Percentiles rank a stretch among this genome's conserved stretches.
phyloP scores from a whole-genome alignment of 1,140 invertebrate species.

The Magallana gigas region DNA sequence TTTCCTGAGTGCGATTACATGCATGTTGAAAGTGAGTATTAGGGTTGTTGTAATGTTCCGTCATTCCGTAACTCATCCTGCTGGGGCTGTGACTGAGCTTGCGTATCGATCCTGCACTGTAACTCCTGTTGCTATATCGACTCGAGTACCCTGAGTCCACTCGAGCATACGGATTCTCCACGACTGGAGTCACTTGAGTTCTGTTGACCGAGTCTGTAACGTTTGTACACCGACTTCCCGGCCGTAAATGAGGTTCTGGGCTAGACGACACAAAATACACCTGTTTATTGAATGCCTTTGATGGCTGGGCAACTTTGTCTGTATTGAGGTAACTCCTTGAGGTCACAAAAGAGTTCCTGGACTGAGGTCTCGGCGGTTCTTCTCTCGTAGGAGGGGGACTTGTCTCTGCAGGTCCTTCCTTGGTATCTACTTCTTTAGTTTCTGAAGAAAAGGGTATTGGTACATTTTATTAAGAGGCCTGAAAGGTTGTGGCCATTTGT shows the following conservation, averaged over 20 bases:
- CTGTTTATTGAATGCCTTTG: conserved; percentile 38
- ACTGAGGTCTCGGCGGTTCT: not conserved
- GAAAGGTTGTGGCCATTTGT: too few species aligned
- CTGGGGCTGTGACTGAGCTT: not conserved
- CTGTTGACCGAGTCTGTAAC: conserved; percentile 44
- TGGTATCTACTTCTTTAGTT: conserved; percentile 19
- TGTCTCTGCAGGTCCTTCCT: not conserved
- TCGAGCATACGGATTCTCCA: conserved; percentile 43
- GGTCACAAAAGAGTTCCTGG: conserved; percentile 24
- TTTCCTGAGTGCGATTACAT: conserved; percentile 64
- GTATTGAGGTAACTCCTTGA: conserved; percentile 38
- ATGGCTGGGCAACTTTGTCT: not conserved
- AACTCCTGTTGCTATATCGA: conserved; percentile 27
- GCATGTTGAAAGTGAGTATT: not conserved
- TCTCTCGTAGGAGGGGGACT: not conserved
- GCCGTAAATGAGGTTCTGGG: conserved; percentile 26
- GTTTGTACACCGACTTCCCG: conserved; percentile 40
- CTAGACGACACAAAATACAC: conserved; percentile 40
- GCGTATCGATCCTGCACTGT: conserved; percentile 45
- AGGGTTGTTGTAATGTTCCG: conserved; percentile 12
- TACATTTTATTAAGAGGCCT: too few species aligned
- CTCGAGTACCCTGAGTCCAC: conserved; percentile 41
- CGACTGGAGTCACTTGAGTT: conserved; percentile 28
- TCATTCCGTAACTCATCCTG: conserved; percentile 47
- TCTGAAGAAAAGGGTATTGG: not conserved